Evolutionary conservation across 2,113 vertebrate species (phyloP).

Genomic region (Charina bottae): DNA sequence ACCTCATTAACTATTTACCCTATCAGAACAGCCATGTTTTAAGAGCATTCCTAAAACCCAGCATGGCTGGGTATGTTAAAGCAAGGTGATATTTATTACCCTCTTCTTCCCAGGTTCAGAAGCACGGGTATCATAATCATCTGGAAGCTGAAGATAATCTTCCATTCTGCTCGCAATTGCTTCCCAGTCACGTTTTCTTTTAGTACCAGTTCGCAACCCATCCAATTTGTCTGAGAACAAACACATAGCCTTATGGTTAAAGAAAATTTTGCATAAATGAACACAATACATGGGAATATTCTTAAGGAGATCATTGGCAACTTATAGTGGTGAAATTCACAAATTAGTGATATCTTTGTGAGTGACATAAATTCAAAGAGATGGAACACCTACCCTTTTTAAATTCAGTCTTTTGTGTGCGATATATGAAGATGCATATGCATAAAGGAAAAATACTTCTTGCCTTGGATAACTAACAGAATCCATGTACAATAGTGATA

Average conservation of each 20-base stretch:
- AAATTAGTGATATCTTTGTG: slow-evolving; percentile 63
- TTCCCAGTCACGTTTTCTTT: slow-evolving; percentile 91
- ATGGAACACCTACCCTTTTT: slow-evolving; percentile 59
- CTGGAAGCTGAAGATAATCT: slow-evolving; percentile 96
- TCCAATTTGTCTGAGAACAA: slow-evolving; percentile 95
- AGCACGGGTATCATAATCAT: slow-evolving; percentile 95
- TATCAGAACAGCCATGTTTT: neutral
- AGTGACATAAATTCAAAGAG: slow-evolving; percentile 45
- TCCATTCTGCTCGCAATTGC: slow-evolving; percentile 87
- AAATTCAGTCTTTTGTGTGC: slow-evolving; percentile 23
- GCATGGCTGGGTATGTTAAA: neutral
- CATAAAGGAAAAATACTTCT: slow-evolving; percentile 48
- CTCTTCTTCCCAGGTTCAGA: slow-evolving; percentile 97
- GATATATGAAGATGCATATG: slow-evolving; percentile 25
- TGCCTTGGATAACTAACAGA: slow-evolving; percentile 21
- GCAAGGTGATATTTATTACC: slow-evolving; percentile 74
- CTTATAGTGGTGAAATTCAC: slow-evolving; percentile 56
- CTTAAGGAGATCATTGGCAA: slow-evolving; percentile 48
- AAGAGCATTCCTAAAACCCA: neutral
- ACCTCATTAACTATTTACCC: neutral
- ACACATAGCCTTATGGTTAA: slow-evolving; percentile 77
- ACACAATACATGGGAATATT: slow-evolving; percentile 61
- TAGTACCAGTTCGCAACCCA: slow-evolving; percentile 88
- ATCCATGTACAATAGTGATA: slow-evolving; percentile 38
- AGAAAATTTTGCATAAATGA: slow-evolving; percentile 50